Conservation (phyloP, 2,113 vertebrate species). For the Ceratotherium simum region DNA sequence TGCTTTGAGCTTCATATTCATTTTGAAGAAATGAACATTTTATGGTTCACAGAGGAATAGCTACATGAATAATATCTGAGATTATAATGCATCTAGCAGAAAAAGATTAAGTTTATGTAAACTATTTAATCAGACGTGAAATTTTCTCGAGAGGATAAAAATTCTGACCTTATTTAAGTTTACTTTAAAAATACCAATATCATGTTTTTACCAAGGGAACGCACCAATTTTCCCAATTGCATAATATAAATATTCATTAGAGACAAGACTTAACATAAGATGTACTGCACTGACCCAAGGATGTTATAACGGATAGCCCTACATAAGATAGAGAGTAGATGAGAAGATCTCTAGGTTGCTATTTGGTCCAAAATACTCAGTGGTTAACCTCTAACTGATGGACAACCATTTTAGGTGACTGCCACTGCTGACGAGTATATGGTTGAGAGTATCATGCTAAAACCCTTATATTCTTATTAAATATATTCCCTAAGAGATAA, state of each 20-base stretch:
- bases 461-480: constrained; percentile 6
- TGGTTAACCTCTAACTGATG: background rate
- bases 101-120: constrained; percentile 93
- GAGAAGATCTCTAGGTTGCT: background rate
- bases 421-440: background rate
- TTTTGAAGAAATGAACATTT: constrained; percentile 92
- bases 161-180: constrained; percentile 89
- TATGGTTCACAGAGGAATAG: constrained; percentile 92
- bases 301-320: background rate
- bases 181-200: constrained; percentile 87
- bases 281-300: constrained; percentile 44
- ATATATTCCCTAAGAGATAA: constrained; percentile 2
- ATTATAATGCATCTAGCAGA: constrained; percentile 90
- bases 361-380: background rate
- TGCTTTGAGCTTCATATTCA: constrained; percentile 92
- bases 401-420: background rate
- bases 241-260: constrained; percentile 83
- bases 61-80: constrained; percentile 92
- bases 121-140: constrained; percentile 92
- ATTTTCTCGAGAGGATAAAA: constrained; percentile 90
- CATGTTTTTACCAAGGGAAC: constrained; percentile 81
- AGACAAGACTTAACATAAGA: constrained; percentile 68
- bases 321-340: background rate
- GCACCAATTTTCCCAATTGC: constrained; percentile 78
- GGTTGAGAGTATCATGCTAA: background rate